phyloP scores from a whole-genome alignment of 2,797 vertebrate genomes.

The Pipistrellus nathusii region DNA sequence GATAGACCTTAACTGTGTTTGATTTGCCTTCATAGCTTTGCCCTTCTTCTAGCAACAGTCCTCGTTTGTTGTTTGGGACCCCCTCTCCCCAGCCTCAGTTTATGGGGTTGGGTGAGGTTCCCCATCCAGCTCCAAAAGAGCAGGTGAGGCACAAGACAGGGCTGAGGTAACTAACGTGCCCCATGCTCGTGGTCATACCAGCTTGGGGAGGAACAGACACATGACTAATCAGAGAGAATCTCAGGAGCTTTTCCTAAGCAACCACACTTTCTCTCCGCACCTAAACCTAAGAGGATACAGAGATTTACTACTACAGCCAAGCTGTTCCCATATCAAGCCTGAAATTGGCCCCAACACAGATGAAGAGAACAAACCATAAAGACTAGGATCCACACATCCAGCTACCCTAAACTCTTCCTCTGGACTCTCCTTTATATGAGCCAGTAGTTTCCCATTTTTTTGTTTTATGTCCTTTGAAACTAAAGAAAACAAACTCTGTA shows the following conservation, averaged over 20 bases:
- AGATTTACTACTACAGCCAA: neutral
- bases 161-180: neutral
- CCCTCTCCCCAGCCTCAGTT: neutral
- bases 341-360: neutral
- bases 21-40: neutral
- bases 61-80: neutral
- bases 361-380: neutral
- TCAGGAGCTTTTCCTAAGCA: neutral
- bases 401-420: neutral
- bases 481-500: slow-evolving; percentile 25
- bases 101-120: neutral
- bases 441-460: neutral
- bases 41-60: neutral
- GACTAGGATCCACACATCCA: neutral
- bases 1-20: neutral
- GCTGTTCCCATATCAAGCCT: neutral
- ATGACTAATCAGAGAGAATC: neutral
- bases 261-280: neutral
- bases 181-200: neutral
- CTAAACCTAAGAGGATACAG: neutral
- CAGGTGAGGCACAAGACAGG: neutral
- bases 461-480: slow-evolving; percentile 11
- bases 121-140: neutral
- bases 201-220: neutral
- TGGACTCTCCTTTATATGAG: neutral